phyloP scores from a whole-genome alignment of 2,888 invertebrate genomes.

The Dyspetes luteomarginatus region DNA sequence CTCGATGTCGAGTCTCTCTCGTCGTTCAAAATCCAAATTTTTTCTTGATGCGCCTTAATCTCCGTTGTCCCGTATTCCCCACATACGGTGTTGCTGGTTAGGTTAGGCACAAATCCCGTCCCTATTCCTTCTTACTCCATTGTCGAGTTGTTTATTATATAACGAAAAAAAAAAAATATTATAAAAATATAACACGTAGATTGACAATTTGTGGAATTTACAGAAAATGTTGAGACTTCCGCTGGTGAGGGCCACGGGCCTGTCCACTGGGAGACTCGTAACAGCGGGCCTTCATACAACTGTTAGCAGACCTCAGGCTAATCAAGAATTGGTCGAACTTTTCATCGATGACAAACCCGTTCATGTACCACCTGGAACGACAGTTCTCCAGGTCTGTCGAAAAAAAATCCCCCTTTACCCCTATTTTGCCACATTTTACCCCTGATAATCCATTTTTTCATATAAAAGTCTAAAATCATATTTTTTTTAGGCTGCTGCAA shows the following conservation, averaged over 20 bases:
- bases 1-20: background rate
- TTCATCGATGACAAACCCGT: constrained; percentile 99
- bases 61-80: constrained; percentile 4
- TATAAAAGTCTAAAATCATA: constrained; percentile 4
- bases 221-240: constrained; percentile 91
- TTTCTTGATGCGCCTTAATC: background rate
- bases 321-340: constrained; percentile 94
- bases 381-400: constrained; percentile 93
- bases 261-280: constrained; percentile 81
- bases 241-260: constrained; percentile 87
- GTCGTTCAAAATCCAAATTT: background rate
- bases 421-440: background rate
- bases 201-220: constrained; percentile 49
- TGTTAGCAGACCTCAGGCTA: constrained; percentile 78
- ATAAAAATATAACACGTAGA: background rate
- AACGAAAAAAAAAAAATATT: constrained; percentile 63
- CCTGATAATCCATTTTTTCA: no score
- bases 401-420: background rate
- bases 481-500: constrained; percentile 92
- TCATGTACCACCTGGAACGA: constrained; percentile 97
- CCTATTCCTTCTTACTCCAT: constrained; percentile 48
- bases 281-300: constrained; percentile 82
- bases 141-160: constrained; percentile 73
- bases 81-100: constrained; percentile 43
- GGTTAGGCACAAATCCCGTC: constrained; percentile 63